phyloP scores from a whole-genome alignment of 2,113 vertebrate species.

The Caranx melampygus region DNA sequence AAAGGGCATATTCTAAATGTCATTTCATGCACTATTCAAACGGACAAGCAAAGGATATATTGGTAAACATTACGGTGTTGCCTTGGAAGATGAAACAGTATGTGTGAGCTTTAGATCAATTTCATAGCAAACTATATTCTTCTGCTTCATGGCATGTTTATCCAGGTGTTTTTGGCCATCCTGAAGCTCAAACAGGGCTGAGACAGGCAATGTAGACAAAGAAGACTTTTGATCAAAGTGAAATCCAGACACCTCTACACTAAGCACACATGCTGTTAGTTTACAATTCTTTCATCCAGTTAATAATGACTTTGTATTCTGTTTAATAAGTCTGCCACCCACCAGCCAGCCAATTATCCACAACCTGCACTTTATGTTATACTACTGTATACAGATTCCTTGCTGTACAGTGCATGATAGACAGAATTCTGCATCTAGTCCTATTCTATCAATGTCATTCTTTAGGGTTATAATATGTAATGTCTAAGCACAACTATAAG shows the following conservation, averaged over 20 bases:
- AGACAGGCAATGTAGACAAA: neutral
- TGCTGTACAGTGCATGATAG: no score
- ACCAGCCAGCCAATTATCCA: neutral
- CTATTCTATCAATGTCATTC: no score
- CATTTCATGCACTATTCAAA: constrained; percentile 72
- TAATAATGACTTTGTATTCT: neutral
- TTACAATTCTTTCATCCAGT: neutral
- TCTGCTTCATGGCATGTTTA: constrained; percentile 53
- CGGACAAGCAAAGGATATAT: constrained; percentile 50
- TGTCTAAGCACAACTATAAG: no score
- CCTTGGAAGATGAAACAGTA: constrained; percentile 63
- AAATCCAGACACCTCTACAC: neutral
- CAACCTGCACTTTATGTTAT: no score
- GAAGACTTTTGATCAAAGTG: neutral
- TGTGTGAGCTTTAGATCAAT: constrained; percentile 46
- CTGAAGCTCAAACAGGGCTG: neutral
- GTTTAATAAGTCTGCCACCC: neutral
- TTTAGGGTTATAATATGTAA: no score
- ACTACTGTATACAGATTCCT: no score
- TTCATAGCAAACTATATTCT: constrained; percentile 52
- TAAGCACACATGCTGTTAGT: neutral
- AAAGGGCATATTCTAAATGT: constrained; percentile 74
- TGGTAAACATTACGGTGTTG: constrained; percentile 56
- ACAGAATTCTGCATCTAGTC: no score
- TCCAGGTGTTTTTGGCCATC: constrained; percentile 7